These are phyloP conservation scores for Diloba caeruleocephala DNA, from an alignment of 2,888 invertebrate genomes.

Conservation along the genomic window DNA sequence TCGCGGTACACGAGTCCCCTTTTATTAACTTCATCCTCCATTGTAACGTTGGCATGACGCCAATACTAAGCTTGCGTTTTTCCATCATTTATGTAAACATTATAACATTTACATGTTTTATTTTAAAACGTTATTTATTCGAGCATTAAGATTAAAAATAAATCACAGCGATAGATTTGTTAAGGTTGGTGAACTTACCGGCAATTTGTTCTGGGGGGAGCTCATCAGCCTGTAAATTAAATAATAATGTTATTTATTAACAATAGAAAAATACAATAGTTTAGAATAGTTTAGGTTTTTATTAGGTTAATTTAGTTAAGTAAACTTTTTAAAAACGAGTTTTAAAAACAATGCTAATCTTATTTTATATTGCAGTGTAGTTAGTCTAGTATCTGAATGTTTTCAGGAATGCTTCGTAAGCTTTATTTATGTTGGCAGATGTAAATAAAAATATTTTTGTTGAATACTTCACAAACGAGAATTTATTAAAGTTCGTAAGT, in stretches of 20 bases:
- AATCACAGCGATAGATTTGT: constrained; percentile 52
- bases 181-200: constrained; percentile 89
- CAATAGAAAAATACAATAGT: constrained; percentile 26
- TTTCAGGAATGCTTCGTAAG: constrained; percentile 17
- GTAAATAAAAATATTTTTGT: constrained; percentile 42
- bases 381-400: constrained; percentile 15
- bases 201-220: constrained; percentile 97
- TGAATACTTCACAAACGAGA: constrained; percentile 20
- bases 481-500: constrained; percentile 37
- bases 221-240: constrained; percentile 93
- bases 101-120: constrained; percentile 56
- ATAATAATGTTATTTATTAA: constrained; percentile 42
- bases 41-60: constrained; percentile 73
- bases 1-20: constrained; percentile 61
- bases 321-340: too few species aligned
- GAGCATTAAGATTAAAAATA: constrained; percentile 47
- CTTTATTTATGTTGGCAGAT: constrained; percentile 37
- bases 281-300: too few species aligned
- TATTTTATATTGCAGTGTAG: constrained; percentile 15
- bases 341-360: constrained; percentile 6
- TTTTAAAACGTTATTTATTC: constrained; percentile 50
- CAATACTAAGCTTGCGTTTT: constrained; percentile 73
- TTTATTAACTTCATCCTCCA: constrained; percentile 74
- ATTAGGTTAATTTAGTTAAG: too few species aligned
- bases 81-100: constrained; percentile 65